phyloP scores from a whole-genome alignment of 2,888 invertebrate species.

The Orthosia gracilis region DNA sequence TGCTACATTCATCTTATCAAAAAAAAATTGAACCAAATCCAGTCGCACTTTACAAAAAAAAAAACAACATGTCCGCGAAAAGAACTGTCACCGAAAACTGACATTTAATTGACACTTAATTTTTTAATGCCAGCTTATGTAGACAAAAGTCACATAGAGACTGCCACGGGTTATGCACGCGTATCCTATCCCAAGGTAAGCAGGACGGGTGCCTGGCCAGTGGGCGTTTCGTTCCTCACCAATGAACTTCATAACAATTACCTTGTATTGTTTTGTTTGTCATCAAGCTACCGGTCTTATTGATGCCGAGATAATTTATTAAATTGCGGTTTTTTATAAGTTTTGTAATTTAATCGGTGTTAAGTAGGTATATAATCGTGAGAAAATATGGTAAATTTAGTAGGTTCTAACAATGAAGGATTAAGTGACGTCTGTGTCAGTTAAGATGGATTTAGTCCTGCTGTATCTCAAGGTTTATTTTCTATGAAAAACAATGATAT shows the following conservation, averaged over 20 bases:
- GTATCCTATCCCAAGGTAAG: constrained; percentile 82
- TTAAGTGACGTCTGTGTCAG: background rate
- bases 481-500: background rate
- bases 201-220: constrained; percentile 74
- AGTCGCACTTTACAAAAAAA: background rate
- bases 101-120: constrained; percentile 37
- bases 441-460: background rate
- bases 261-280: constrained; percentile 78
- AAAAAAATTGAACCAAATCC: constrained; percentile 6
- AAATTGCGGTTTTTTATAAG: constrained; percentile 58
- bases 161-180: constrained; percentile 72
- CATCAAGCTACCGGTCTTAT: constrained; percentile 67
- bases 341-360: constrained; percentile 35
- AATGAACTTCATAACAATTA: constrained; percentile 75
- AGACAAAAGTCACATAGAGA: constrained; percentile 69
- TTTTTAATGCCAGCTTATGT: constrained; percentile 61
- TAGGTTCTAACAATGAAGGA: background rate
- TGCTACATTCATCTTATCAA: constrained; percentile 1
- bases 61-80: constrained; percentile 37
- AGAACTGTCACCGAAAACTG: constrained; percentile 26
- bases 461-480: background rate
- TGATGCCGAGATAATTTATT: constrained; percentile 51
- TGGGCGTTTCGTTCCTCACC: constrained; percentile 82
- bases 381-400: background rate
- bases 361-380: background rate